Evolutionary conservation across 2,113 vertebrate genomes (phyloP).

Genomic region (Fulica atra): DNA sequence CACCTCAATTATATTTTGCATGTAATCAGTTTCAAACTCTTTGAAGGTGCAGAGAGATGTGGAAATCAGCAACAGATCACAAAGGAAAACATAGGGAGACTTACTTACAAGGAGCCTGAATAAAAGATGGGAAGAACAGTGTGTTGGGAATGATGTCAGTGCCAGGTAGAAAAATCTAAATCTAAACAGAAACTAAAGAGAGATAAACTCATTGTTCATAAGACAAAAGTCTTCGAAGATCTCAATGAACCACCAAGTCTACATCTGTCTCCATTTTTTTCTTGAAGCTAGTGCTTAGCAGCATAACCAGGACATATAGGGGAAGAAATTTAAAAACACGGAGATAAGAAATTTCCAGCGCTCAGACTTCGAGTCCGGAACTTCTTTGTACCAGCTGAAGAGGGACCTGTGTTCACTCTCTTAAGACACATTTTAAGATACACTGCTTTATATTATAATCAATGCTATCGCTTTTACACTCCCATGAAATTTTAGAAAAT

Average conservation of each 20-base stretch:
- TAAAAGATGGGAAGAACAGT: background rate
- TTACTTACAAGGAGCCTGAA: background rate
- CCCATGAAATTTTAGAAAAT: background rate
- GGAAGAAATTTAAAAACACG: background rate
- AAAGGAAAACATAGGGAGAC: background rate
- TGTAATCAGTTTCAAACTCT: conserved; percentile 53
- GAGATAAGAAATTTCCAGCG: background rate
- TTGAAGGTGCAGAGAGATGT: background rate
- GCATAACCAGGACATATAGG: background rate
- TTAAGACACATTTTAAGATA: background rate
- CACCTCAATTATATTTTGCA: conserved; percentile 49
- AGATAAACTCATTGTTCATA: background rate
- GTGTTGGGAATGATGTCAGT: background rate
- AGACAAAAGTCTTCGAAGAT: background rate
- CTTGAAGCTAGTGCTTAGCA: background rate
- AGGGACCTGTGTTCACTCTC: background rate
- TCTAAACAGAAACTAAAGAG: background rate
- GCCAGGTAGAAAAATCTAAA: background rate
- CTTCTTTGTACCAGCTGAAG: background rate
- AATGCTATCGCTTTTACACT: background rate
- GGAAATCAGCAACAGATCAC: background rate
- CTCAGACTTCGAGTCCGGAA: background rate
- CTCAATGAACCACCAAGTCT: background rate
- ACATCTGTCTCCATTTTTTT: background rate
- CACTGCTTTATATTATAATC: background rate